phyloP scores from a whole-genome alignment of 2,888 invertebrate genomes.

The Lepidocyrtoides sp. region DNA sequence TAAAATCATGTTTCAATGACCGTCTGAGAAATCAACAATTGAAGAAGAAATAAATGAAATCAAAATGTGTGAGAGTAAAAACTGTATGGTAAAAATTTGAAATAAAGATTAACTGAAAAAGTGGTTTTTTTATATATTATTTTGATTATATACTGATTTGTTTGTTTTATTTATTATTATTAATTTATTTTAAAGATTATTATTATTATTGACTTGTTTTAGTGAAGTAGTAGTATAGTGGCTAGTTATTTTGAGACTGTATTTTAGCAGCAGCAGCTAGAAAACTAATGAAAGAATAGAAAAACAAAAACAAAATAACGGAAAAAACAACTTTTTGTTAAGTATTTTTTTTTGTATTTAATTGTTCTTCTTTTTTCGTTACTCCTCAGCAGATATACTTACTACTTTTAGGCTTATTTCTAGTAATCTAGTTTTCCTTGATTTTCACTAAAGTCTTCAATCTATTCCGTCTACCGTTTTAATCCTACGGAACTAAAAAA shows the following conservation, averaged over 20 bases:
- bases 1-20: too few species aligned
- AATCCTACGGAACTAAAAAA: too few species aligned
- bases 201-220: conserved; percentile 4
- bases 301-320: conserved; percentile 8
- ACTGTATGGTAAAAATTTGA: not conserved
- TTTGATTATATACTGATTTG: not conserved
- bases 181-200: not conserved
- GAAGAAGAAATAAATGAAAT: not conserved
- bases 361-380: too few species aligned
- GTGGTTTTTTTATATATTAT: conserved; percentile 7
- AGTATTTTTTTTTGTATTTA: too few species aligned
- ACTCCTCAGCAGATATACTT: not conserved
- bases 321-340: not conserved
- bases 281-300: not conserved
- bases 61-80: not conserved
- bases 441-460: too few species aligned
- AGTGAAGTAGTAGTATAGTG: conserved; percentile 61
- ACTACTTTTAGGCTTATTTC: too few species aligned
- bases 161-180: not conserved
- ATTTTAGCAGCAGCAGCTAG: conserved; percentile 69
- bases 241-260: conserved; percentile 79
- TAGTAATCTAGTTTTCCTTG: too few species aligned
- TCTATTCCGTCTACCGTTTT: too few species aligned
- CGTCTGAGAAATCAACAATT: too few species aligned
- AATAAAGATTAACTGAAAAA: not conserved